A percentile compares a stretch with the other conserved stretches of the same genome.
These are phyloP conservation scores for Pollicipes pollicipes DNA, from an alignment of 1,140 invertebrate genomes.

Conservation along the genomic window DNA sequence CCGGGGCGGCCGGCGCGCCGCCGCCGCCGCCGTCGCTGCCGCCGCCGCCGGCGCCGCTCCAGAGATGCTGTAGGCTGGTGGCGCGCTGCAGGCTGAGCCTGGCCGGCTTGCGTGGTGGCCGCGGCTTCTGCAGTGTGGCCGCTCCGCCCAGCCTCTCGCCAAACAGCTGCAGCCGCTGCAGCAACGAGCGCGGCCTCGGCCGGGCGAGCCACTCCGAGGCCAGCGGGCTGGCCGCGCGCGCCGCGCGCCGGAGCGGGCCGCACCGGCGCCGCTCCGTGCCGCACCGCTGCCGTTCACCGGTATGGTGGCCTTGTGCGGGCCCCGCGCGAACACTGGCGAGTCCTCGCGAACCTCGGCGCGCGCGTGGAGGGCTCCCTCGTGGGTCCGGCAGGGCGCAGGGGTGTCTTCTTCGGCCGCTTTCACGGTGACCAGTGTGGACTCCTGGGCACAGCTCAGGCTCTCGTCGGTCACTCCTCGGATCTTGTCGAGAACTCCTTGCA, in stretches of 20 bases:
- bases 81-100: conserved; percentile 60
- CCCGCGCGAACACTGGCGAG: conserved; percentile 43
- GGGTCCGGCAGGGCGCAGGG: too few species aligned
- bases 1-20: neutral
- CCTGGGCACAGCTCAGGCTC: neutral
- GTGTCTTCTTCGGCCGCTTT: too few species aligned
- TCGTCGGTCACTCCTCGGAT: conserved; percentile 11
- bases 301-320: conserved; percentile 35
- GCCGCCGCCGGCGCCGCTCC: conserved; percentile 29
- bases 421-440: too few species aligned
- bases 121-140: conserved; percentile 31
- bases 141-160: conserved; percentile 23
- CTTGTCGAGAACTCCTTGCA: conserved; percentile 13
- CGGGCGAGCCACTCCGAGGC: too few species aligned
- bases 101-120: conserved; percentile 64
- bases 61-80: conserved; percentile 51
- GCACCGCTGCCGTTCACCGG: conserved; percentile 27
- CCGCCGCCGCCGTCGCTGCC: neutral
- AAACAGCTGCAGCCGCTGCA: neutral
- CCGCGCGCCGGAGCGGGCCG: too few species aligned
- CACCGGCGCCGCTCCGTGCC: neutral
- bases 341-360: too few species aligned
- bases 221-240: too few species aligned
- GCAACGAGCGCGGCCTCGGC: neutral
- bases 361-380: too few species aligned